These are phyloP conservation scores for Saguinus imperator DNA, from an alignment of 2,113 vertebrate species.

Conservation along the genomic window DNA sequence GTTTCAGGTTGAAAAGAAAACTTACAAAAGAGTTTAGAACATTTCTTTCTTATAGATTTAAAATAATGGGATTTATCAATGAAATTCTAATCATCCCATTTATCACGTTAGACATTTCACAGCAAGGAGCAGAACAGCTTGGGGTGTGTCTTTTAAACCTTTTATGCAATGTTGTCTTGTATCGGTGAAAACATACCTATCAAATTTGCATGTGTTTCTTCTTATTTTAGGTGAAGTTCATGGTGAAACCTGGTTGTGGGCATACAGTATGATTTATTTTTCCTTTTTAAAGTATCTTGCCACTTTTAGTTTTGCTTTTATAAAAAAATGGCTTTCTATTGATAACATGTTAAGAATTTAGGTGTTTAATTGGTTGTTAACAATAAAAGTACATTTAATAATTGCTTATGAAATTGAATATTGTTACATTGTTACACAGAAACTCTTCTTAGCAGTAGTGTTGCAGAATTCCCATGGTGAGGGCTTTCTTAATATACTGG, in stretches of 20 bases:
- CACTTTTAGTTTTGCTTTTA: slow-evolving; percentile 32
- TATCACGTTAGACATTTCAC: slow-evolving; percentile 78
- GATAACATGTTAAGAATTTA: slow-evolving; percentile 46
- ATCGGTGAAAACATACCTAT: slow-evolving; percentile 63
- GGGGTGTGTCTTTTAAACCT: slow-evolving; percentile 69
- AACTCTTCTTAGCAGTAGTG: slow-evolving; percentile 78
- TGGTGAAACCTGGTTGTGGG: slow-evolving; percentile 38
- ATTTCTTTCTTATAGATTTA: slow-evolving; percentile 73
- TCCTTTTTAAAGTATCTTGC: slow-evolving; percentile 37
- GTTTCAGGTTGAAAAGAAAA: slow-evolving; percentile 81
- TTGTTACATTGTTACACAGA: slow-evolving; percentile 68
- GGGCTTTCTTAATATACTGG: slow-evolving; percentile 87
- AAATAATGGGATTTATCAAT: slow-evolving; percentile 81
- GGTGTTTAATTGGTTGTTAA: slow-evolving; percentile 67
- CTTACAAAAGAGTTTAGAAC: slow-evolving; percentile 80
- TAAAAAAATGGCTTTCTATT: neutral
- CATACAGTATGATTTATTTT: neutral
- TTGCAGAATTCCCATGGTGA: slow-evolving; percentile 82
- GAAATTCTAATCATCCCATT: slow-evolving; percentile 78
- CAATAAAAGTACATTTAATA: slow-evolving; percentile 64
- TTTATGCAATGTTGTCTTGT: slow-evolving; percentile 56
- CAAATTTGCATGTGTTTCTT: slow-evolving; percentile 34
- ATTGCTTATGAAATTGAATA: slow-evolving; percentile 63
- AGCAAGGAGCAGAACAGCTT: slow-evolving; percentile 66
- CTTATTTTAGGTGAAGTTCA: slow-evolving; percentile 57